These are phyloP conservation scores for Sebastes schlegelii DNA, from an alignment of 2,113 vertebrate species.

Conservation along the genomic window DNA sequence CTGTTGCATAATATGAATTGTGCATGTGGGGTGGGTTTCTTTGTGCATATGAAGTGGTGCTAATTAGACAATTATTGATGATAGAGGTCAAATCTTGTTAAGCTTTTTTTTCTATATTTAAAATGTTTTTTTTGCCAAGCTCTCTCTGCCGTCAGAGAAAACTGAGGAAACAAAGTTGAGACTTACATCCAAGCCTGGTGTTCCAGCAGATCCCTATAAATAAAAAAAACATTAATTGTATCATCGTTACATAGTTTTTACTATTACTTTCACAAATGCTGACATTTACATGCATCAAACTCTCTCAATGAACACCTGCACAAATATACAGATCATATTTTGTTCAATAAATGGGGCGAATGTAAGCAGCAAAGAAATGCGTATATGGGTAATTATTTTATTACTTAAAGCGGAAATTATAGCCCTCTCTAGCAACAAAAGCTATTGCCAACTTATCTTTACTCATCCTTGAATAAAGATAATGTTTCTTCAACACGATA, in stretches of 20 bases:
- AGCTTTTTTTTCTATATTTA: neutral
- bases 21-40: neutral
- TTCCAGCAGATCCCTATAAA: constrained; percentile 94
- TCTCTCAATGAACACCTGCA: neutral
- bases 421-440: neutral
- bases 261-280: neutral
- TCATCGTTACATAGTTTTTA: neutral
- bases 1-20: neutral
- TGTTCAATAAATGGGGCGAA: no score
- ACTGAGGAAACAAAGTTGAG: constrained; percentile 13
- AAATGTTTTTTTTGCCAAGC: neutral
- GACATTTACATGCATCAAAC: neutral
- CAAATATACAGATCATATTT: neutral
- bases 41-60: neutral
- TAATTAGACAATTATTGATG: neutral
- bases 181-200: constrained; percentile 98
- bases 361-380: no score
- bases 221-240: constrained; percentile 41
- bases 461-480: neutral
- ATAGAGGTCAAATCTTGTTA: neutral
- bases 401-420: neutral
- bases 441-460: neutral
- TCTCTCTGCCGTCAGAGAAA: neutral
- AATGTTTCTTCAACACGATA: neutral
- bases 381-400: neutral